Base-by-base conservation (phyloP, 1,140 invertebrate genomes). In the Calliopsis andreniformis region DNA sequence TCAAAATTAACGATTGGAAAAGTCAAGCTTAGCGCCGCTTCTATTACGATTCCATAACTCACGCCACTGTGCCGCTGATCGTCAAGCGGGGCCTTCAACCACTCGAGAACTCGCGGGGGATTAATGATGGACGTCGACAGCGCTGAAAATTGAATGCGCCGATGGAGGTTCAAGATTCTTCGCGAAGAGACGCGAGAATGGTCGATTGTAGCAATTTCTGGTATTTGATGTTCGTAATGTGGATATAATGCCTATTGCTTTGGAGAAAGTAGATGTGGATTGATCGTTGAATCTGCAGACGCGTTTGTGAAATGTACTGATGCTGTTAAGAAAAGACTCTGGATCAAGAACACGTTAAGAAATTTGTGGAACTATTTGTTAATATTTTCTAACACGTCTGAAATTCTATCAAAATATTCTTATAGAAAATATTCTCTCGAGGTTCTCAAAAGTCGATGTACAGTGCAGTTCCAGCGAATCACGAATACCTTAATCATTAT, bases 1-100 rank as follows among this genome's bases (percentile, higher is more conserved):
- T 82, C 76, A 59, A 83, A 83, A 82, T 82, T 82, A 83, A 83
- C 69, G 80, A 79, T 75, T 66, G 47, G 61, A 82, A 83, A 82
- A 75, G 80, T 70, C 68, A 76, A 53, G 62, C 79, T 81, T 71
- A 68, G 42, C 47, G 42, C 55, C 47, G 53, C 72, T 68, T 56
- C 39, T 47, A 42, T 58, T 32, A 63, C 80, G 43, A 82, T 77
- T 78, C 67, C 55, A 81, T 81, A 81, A 82, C 69, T 82, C 80
- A 76, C 35, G n/a, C 20, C 14, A 2, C 23, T 20, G 47, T 20
- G 12, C 18, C 35, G 8, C 25, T 39, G 18, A 42, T 45, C 39
- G 61, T 73, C 70, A 43, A 64, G 23, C 55, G 18, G 25, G 25
- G 28, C 28, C 45, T 25, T 39, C 55, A 35, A 5, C 56, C 30